phyloP scores from a whole-genome alignment of 1,140 invertebrate species.

The Rhynchophorus ferrugineus region DNA sequence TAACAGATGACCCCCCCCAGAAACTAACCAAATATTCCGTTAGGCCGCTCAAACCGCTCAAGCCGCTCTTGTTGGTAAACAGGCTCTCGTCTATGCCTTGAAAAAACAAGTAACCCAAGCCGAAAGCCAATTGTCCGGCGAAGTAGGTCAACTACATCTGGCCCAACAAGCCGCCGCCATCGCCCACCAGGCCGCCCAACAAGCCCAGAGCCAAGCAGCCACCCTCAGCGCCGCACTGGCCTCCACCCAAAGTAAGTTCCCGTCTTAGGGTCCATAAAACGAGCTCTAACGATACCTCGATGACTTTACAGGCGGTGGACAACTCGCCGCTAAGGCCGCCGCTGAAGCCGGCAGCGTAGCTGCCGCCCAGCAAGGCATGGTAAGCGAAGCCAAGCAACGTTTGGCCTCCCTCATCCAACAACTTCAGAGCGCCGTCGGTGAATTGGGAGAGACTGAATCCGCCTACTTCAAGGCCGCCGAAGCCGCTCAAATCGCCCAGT shows the following conservation, averaged over 20 bases:
- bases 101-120: conserved; percentile 26
- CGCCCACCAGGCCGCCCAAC: conserved; percentile 26
- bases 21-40: neutral
- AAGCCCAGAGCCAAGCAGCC: conserved; percentile 24
- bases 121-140: conserved; percentile 24
- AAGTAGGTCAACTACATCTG: conserved; percentile 27
- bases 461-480: conserved; percentile 24
- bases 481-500: conserved; percentile 28
- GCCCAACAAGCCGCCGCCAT: conserved; percentile 23
- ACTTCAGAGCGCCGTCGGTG: conserved; percentile 21
- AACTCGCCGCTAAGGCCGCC: conserved; percentile 23
- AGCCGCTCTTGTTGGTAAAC: conserved; percentile 31
- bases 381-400: conserved; percentile 26
- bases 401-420: conserved; percentile 17
- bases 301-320: conserved; percentile 19
- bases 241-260: conserved; percentile 25
- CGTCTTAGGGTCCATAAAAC: no score
- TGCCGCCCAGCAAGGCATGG: conserved; percentile 28
- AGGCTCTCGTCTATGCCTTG: conserved; percentile 26
- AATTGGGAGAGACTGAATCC: conserved; percentile 26
- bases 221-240: conserved; percentile 25
- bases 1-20: neutral
- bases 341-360: conserved; percentile 26
- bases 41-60: conserved; percentile 31
- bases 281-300: no score